phyloP scores from a whole-genome alignment of 2,888 invertebrate genomes.

The Coenonympha glycerion region DNA sequence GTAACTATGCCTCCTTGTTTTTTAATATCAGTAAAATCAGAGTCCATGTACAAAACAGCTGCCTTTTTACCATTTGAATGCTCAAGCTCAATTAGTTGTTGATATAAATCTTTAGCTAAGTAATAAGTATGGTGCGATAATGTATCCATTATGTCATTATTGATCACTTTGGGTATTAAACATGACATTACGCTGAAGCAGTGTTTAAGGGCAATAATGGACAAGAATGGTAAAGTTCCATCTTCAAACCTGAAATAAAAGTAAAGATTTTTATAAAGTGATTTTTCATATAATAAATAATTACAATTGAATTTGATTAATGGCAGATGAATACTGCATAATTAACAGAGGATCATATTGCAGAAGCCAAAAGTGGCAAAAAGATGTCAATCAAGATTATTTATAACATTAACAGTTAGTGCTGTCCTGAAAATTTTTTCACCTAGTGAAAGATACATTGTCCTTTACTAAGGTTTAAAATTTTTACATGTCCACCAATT shows the following conservation, averaged over 20 bases:
- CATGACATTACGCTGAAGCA: constrained; percentile 85
- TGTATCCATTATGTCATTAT: constrained; percentile 72
- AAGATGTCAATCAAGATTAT: too few relatives aligned
- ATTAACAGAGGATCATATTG: too few relatives aligned
- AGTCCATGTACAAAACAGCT: constrained; percentile 83
- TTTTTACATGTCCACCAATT: too few relatives aligned
- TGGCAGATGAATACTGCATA: too few relatives aligned
- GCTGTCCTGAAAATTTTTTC: too few relatives aligned
- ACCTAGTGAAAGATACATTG: too few relatives aligned
- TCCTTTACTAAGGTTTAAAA: background rate
- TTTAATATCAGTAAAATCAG: constrained; percentile 76
- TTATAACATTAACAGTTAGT: too few relatives aligned
- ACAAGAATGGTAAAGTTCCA: constrained; percentile 92
- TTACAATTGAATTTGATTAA: too few relatives aligned
- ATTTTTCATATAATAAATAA: too few relatives aligned
- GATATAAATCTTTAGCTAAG: constrained; percentile 83
- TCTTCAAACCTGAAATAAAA: constrained; percentile 88
- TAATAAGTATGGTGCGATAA: constrained; percentile 84
- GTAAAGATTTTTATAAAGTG: too few relatives aligned
- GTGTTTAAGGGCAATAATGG: constrained; percentile 86
- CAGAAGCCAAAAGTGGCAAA: too few relatives aligned
- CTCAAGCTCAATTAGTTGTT: constrained; percentile 75
- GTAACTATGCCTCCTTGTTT: constrained; percentile 91
- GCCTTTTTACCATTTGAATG: constrained; percentile 85
- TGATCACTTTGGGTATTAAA: constrained; percentile 74